Conservation (phyloP, 2,797 vertebrate species). For the Taenioides sp. region DNA sequence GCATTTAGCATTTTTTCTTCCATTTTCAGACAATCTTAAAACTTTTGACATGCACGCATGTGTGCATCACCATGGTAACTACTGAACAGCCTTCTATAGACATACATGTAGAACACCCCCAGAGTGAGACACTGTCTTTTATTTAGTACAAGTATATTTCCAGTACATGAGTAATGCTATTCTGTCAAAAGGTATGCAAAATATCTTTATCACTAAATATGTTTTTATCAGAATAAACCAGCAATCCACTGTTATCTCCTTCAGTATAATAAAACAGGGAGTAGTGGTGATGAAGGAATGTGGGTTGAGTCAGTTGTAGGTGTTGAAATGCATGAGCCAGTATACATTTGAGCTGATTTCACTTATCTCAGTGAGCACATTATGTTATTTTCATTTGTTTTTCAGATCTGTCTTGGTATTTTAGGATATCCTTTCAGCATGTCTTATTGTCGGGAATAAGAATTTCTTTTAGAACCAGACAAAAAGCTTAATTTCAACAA, state of each 20-base stretch:
- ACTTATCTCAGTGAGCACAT: not conserved
- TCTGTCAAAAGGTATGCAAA: not conserved
- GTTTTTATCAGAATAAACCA: not conserved
- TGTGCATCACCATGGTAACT: no score
- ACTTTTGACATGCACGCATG: no score
- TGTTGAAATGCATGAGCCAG: not conserved
- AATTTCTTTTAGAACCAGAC: not conserved
- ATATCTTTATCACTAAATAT: not conserved
- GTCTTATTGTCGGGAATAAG: not conserved
- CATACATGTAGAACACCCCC: no score
- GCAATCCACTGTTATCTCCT: not conserved
- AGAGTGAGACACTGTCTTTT: not conserved
- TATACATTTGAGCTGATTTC: not conserved
- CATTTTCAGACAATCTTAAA: no score
- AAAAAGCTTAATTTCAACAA: not conserved
- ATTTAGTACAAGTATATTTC: not conserved
- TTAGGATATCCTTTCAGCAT: not conserved
- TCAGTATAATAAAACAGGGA: not conserved
- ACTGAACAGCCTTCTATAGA: no score
- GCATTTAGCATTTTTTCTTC: no score
- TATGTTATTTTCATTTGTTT: not conserved
- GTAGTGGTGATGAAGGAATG: not conserved
- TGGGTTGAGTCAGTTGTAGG: not conserved
- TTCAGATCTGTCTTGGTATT: not conserved
- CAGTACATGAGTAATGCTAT: not conserved